Base-by-base conservation (phyloP, 2,888 invertebrate species). In the Sthenelais limicola region DNA sequence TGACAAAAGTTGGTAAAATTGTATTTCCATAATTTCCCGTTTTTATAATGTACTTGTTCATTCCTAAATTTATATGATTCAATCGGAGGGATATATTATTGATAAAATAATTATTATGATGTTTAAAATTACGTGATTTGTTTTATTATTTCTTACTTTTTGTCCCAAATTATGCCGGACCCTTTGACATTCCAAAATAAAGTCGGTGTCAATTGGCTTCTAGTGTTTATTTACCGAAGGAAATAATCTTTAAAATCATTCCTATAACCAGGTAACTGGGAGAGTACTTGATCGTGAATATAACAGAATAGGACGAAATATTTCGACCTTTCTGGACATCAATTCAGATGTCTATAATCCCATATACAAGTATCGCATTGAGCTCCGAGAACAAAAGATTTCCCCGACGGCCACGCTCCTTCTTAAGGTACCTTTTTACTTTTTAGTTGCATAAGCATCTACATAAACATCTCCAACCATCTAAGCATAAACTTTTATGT, bases 331-430 rank as follows among this genome's bases (percentile, higher is more conserved):
- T 28, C 80, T 83, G 5, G 81, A 82, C 43, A 77, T 86, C 35
- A 84, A 86, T 77, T 84, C 84, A 73, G 84, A 85, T 76, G 82
- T 86, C 48, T 85, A 83, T 76, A 85, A 86, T 73, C 86, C 87
- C n/a, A 80, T 84, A 15, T 87, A 83, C 74, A 83, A 84, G 49
- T 78, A 83, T 52, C 81, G 83, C 68, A 77, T 81, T 62, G 87
- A 87, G 74, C 82, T 82, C 73, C 76, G 87, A 70, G 83, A 85
- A 49, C 80, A 84, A 12, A 81, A 79, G 73, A 76, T 86, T n/a
- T 83, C 86, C 32, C 82, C 86, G 9, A 82, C 86, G 38, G 79
- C 85, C 4, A 86, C 86, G 9, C 76, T 87, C 5, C 78, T 87
- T 21, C 77, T 87, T 26, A 87, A 87, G 83, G 87, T 86, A 54